A percentile compares a stretch with the other conserved stretches of the same genome.
phyloP scores from a whole-genome alignment of 2,113 vertebrate genomes.

The Malaclemys terrapin region DNA sequence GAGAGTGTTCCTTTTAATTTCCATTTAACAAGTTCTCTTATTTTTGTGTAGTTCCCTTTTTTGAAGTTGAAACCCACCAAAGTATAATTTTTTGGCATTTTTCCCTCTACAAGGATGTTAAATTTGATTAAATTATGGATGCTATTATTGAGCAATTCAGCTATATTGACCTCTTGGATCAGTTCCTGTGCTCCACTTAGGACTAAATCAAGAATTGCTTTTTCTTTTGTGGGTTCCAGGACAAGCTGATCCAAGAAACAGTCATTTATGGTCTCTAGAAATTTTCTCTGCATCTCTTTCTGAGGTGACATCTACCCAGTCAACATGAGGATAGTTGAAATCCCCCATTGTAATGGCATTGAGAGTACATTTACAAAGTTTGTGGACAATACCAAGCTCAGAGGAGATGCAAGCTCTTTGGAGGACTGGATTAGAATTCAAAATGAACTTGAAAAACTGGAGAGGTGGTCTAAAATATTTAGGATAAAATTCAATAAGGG shows the following conservation, averaged over 20 bases:
- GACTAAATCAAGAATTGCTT: neutral
- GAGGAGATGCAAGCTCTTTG: neutral
- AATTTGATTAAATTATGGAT: neutral
- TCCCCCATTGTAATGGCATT: neutral
- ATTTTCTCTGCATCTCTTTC: neutral
- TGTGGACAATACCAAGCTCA: neutral
- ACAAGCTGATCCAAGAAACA: neutral
- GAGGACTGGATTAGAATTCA: neutral
- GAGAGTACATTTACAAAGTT: neutral
- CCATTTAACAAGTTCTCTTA: neutral
- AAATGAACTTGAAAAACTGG: neutral
- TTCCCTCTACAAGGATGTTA: neutral
- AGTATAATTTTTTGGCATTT: neutral
- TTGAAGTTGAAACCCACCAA: neutral
- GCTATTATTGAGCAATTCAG: neutral
- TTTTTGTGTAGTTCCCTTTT: neutral
- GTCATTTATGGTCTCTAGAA: neutral
- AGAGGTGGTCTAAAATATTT: neutral
- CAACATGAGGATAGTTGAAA: neutral
- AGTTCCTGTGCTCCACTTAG: neutral
- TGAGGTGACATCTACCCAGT: neutral
- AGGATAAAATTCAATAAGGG: neutral
- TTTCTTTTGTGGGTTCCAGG: neutral
- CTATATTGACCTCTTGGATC: neutral
- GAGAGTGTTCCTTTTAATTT: neutral